A percentile compares a stretch with the other conserved stretches of the same genome.
Evolutionary conservation across 2,888 invertebrate species (phyloP).

Genomic region (Leptopilina syphax): DNA sequence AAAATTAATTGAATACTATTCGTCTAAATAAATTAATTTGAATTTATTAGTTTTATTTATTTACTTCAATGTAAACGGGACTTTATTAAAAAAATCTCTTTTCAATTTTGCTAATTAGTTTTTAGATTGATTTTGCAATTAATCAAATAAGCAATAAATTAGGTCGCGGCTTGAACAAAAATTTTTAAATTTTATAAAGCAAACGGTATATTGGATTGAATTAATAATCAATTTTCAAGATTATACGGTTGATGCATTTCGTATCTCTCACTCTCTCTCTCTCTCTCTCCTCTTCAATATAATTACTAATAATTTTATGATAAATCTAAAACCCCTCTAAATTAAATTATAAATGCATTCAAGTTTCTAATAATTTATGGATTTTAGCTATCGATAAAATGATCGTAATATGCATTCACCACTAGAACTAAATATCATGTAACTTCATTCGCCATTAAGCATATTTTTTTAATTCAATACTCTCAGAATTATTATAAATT

Average conservation of each 20-base stretch:
- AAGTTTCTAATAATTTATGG: conserved; percentile 10
- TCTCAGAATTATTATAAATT: no score
- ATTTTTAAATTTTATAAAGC: not conserved
- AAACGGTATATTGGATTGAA: not conserved
- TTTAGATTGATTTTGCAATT: not conserved
- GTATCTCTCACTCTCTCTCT: no score
- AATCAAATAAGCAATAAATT: not conserved
- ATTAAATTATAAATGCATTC: conserved; percentile 19
- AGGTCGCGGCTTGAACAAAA: not conserved
- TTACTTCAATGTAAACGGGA: no score
- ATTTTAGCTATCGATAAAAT: not conserved
- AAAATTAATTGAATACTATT: no score
- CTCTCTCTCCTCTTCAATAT: not conserved
- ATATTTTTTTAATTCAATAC: no score
- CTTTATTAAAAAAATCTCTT: no score
- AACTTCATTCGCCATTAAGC: not conserved
- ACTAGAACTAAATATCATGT: no score
- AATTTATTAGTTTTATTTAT: no score
- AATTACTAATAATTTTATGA: conserved; percentile 16
- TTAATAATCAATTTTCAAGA: conserved; percentile 29
- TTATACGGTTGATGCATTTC: not conserved
- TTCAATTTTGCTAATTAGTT: no score
- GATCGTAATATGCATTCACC: not conserved
- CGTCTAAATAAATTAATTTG: no score
- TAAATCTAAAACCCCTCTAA: conserved; percentile 4